Evolutionary conservation across 2,113 vertebrate species (phyloP).

Genomic region (Hucho hucho): DNA sequence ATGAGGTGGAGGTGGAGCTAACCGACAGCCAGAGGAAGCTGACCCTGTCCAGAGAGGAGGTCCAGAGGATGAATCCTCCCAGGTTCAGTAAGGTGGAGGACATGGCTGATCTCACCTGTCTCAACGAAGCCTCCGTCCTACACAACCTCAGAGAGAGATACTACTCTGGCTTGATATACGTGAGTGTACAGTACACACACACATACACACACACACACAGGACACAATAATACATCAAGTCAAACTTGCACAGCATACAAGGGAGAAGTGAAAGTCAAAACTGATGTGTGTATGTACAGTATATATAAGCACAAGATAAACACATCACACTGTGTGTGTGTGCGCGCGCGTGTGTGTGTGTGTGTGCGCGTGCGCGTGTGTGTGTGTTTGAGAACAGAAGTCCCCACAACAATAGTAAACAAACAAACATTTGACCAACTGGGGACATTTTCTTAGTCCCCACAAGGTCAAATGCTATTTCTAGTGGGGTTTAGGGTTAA

Average conservation of each 20-base stretch:
- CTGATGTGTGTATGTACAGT: too few species aligned
- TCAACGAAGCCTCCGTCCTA: conserved; percentile 80
- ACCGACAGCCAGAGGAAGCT: conserved; percentile 71
- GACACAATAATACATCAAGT: too few species aligned
- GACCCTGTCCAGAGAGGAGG: conserved; percentile 76
- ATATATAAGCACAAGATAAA: too few species aligned
- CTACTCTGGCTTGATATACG: conserved; percentile 80
- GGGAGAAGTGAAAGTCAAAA: too few species aligned
- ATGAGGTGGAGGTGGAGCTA: conserved; percentile 80
- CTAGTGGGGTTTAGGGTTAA: too few species aligned
- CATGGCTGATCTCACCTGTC: conserved; percentile 83
- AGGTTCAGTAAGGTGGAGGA: conserved; percentile 83
- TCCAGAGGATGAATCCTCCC: conserved; percentile 82
- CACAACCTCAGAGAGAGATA: conserved; percentile 81
- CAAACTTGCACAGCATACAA: too few species aligned
- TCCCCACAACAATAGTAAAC: too few species aligned
- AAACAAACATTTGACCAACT: too few species aligned
- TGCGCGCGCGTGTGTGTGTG: conserved; percentile 2
- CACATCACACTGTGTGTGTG: too few species aligned
- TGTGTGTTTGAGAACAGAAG: neutral
- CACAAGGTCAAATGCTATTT: too few species aligned
- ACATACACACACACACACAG: too few species aligned
- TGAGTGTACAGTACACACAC: conserved; percentile 48
- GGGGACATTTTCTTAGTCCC: too few species aligned
- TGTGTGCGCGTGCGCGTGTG: conserved; percentile 11